These are phyloP conservation scores for Paratrypauchen microcephalus DNA, from an alignment of 2,797 vertebrate genomes.

Conservation along the genomic window DNA sequence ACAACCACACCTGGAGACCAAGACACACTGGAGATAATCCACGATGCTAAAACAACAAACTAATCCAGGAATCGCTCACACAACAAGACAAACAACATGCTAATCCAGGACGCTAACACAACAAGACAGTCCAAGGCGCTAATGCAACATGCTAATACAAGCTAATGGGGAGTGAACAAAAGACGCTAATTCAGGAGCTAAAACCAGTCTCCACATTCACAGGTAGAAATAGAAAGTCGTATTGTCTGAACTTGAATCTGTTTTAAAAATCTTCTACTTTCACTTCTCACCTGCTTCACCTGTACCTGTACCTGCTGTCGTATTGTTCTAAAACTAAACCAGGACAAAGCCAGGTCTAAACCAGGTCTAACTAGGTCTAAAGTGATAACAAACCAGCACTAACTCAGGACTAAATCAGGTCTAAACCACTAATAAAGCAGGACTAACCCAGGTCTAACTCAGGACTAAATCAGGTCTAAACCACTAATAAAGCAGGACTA, in stretches of 20 bases:
- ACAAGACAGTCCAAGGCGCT: background rate
- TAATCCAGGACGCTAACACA: background rate
- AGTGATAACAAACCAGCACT: background rate
- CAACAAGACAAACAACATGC: background rate
- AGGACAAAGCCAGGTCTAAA: background rate
- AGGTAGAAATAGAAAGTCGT: background rate
- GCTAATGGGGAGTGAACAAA: too few species aligned
- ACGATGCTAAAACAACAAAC: background rate
- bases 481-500: background rate
- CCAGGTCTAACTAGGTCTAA: background rate
- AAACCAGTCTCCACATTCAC: background rate
- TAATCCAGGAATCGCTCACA: background rate
- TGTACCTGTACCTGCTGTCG: too few species aligned
- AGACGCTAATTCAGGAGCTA: background rate
- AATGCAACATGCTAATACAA: background rate
- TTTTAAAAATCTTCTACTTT: background rate
- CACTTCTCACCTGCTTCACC: background rate
- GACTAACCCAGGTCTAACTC: background rate
- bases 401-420: too few species aligned
- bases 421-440: too few species aligned
- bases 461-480: background rate
- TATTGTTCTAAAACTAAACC: background rate
- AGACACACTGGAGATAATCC: background rate
- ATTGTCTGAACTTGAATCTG: background rate
- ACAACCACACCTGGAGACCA: background rate